Evolutionary conservation across 37 sponge, comb jelly and placozoan genomes (phyloP).

Genomic region (Ephydatia muelleri): DNA sequence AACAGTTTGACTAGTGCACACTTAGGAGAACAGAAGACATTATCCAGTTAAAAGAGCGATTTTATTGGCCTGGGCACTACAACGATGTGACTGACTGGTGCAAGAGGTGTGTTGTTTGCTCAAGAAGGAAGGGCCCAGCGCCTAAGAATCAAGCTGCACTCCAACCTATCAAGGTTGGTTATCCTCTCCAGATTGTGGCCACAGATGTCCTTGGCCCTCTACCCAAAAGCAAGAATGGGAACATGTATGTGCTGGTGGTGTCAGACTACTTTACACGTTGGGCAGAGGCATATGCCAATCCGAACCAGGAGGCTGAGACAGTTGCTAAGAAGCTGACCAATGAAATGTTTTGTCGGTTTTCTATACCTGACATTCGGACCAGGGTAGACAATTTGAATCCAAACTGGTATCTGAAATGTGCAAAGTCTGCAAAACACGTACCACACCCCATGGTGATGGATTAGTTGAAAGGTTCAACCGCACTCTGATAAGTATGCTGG

Average conservation of each 20-base stretch:
- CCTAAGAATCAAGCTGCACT: background rate
- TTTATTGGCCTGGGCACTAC: conserved; percentile 25
- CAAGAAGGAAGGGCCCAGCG: conserved; percentile 20
- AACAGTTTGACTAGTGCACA: background rate
- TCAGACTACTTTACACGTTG: conserved; percentile 39
- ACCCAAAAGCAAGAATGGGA: conserved; percentile 14
- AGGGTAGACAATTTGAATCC: conserved; percentile 28
- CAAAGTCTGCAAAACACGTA: too few species aligned
- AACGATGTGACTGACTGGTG: conserved; percentile 26
- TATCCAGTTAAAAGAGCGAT: conserved; percentile 5
- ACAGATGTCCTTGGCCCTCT: conserved; percentile 24
- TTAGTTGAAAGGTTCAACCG: background rate
- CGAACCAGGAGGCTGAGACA: conserved; percentile 34
- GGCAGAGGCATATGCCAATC: conserved; percentile 28
- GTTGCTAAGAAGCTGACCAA: conserved; percentile 20
- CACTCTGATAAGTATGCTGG: too few species aligned
- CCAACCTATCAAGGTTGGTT: background rate
- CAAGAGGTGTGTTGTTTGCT: conserved; percentile 13
- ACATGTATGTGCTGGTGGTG: conserved; percentile 26
- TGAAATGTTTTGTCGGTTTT: background rate
- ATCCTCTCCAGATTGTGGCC: conserved; percentile 30
- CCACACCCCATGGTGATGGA: background rate
- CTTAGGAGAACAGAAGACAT: background rate
- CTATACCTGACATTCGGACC: background rate
- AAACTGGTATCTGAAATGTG: background rate